Percentiles rank a stretch among this genome's conserved stretches.
Conservation (phyloP, 2,888 invertebrate species). For the Drosophila nigricruria region DNA sequence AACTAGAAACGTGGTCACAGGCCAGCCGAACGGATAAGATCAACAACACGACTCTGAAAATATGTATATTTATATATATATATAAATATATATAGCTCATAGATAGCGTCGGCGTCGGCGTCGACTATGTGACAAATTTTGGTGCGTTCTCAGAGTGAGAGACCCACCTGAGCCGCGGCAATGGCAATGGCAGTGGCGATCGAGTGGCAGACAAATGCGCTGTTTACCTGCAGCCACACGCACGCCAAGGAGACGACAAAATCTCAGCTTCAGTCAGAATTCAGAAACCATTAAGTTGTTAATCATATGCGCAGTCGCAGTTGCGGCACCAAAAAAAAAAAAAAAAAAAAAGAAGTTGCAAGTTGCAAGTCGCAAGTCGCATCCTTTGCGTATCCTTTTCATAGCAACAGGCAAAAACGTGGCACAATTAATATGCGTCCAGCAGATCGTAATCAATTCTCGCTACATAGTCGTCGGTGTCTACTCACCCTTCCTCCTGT, state of each 20-base stretch:
- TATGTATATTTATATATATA: slow-evolving; percentile 16
- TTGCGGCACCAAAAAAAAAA: slow-evolving; percentile 25
- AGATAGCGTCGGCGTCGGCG: slow-evolving; percentile 31
- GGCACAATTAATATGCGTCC: slow-evolving; percentile 81
- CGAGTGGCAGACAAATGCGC: slow-evolving; percentile 81
- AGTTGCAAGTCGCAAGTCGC: slow-evolving; percentile 30
- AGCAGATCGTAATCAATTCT: slow-evolving; percentile 83
- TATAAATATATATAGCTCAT: slow-evolving; percentile 24
- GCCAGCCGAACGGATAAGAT: slow-evolving; percentile 77
- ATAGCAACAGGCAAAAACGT: slow-evolving; percentile 45
- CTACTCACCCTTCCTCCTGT: background rate
- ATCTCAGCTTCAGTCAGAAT: slow-evolving; percentile 31
- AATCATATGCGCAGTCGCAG: slow-evolving; percentile 82
- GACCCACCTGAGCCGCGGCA: slow-evolving; percentile 5
- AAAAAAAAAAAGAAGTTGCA: background rate
- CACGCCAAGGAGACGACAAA: slow-evolving; percentile 46
- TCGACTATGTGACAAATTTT: slow-evolving; percentile 65
- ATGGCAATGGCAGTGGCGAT: slow-evolving; percentile 38
- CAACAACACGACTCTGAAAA: slow-evolving; percentile 50
- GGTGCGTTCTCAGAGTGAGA: slow-evolving; percentile 34
- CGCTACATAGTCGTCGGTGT: slow-evolving; percentile 49
- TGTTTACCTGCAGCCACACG: slow-evolving; percentile 84
- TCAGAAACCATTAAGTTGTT: slow-evolving; percentile 81
- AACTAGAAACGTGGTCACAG: slow-evolving; percentile 70
- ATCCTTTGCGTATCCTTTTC: slow-evolving; percentile 77